Conservation (phyloP, 1,140 invertebrate genomes). For the Helicoverpa zea region DNA sequence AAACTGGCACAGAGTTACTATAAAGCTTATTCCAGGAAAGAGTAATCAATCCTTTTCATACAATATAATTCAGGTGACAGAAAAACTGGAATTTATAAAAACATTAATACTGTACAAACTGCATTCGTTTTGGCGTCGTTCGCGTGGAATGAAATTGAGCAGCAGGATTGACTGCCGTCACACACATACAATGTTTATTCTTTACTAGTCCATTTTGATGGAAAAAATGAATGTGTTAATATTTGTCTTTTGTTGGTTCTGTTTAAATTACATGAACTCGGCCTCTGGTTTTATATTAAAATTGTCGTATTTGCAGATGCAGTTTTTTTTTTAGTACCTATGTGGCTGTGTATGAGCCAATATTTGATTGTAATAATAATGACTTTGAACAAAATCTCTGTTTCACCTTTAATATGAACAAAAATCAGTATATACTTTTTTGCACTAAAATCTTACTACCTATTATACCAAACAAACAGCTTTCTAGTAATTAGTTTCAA, state of each 20-base stretch:
- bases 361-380: too few relatives aligned
- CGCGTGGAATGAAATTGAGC: slow-evolving; percentile 35
- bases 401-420: too few relatives aligned
- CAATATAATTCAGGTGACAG: slow-evolving; percentile 37
- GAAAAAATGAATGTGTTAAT: not conserved
- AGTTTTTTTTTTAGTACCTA: too few relatives aligned
- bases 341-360: too few relatives aligned
- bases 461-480: too few relatives aligned
- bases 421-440: too few relatives aligned
- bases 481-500: not conserved
- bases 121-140: slow-evolving; percentile 15
- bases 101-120: slow-evolving; percentile 34
- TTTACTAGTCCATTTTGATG: not conserved
- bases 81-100: slow-evolving; percentile 34
- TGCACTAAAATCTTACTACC: too few relatives aligned
- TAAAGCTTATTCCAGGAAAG: slow-evolving; percentile 3
- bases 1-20: not conserved
- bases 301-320: too few relatives aligned
- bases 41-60: slow-evolving; percentile 10
- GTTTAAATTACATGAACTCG: not conserved
- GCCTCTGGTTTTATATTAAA: too few relatives aligned
- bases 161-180: slow-evolving; percentile 37
- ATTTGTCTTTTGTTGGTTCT: not conserved
- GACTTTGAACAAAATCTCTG: too few relatives aligned
- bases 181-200: slow-evolving; percentile 33